phyloP scores from a whole-genome alignment of 1,140 invertebrate genomes.

The Scaptodrosophila lebanonensis region DNA sequence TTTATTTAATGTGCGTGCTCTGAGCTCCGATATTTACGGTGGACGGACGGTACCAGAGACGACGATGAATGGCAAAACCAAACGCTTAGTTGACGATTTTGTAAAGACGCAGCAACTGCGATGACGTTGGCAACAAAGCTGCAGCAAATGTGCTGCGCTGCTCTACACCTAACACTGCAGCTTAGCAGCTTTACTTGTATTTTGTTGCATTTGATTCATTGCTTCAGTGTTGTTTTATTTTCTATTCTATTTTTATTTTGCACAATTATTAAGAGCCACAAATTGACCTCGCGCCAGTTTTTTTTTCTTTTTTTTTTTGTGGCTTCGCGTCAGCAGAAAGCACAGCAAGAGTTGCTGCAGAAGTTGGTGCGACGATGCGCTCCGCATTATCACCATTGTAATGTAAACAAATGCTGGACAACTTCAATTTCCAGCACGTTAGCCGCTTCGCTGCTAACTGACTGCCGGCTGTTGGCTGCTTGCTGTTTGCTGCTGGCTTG shows the following conservation, averaged over 20 bases:
- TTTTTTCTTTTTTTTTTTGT: neutral
- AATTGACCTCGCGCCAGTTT: conserved; percentile 56
- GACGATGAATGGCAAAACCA: too few relatives aligned
- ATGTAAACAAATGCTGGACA: neutral
- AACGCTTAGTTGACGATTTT: too few relatives aligned
- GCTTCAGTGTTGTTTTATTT: neutral
- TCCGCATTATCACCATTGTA: conserved; percentile 7
- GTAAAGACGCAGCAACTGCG: too few relatives aligned
- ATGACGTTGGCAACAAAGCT: too few relatives aligned
- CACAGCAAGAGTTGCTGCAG: neutral
- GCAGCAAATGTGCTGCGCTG: too few relatives aligned
- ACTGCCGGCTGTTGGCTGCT: too few relatives aligned
- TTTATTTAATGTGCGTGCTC: too few relatives aligned
- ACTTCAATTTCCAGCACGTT: conserved; percentile 48
- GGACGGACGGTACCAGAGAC: too few relatives aligned
- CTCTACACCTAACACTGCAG: too few relatives aligned
- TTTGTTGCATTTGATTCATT: neutral
- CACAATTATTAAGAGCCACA: conserved; percentile 48
- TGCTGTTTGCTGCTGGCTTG: too few relatives aligned
- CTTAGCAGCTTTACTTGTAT: conserved; percentile 32
- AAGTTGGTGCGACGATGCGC: conserved; percentile 28
- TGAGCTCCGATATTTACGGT: too few relatives aligned
- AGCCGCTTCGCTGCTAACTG: too few relatives aligned
- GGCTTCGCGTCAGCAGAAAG: conserved; percentile 19
- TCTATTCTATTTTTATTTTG: conserved; percentile 17